phyloP scores from a whole-genome alignment of 2,888 invertebrate genomes.

The Lasioglossum villosulum region DNA sequence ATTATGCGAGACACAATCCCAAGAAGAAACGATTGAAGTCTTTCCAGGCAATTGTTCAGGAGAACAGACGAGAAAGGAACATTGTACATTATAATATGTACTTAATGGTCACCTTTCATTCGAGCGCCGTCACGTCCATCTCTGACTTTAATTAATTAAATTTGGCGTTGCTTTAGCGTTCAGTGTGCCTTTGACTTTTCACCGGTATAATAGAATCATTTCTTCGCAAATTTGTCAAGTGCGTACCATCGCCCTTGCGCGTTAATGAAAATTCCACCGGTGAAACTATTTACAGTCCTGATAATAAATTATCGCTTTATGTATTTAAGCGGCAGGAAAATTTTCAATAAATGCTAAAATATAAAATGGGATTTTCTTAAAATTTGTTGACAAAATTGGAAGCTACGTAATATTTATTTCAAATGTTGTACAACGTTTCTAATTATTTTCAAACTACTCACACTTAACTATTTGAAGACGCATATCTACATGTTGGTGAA shows the following conservation, averaged over 20 bases:
- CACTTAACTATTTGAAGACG: too few species aligned
- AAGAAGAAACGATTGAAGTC: neutral
- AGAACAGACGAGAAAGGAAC: neutral
- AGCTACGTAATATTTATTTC: neutral
- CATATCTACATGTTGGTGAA: too few species aligned
- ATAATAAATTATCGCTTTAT: neutral
- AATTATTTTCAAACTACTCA: neutral
- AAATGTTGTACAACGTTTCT: neutral
- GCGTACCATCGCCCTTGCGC: neutral
- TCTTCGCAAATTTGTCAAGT: neutral
- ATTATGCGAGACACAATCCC: neutral
- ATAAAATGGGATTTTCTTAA: too few species aligned
- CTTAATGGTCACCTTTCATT: neutral
- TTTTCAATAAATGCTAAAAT: too few species aligned
- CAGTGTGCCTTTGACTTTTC: neutral
- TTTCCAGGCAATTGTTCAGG: neutral
- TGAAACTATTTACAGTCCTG: neutral
- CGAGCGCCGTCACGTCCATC: neutral
- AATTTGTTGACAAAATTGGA: too few species aligned
- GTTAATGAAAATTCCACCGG: neutral
- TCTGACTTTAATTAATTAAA: conserved; percentile 6
- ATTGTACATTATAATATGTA: neutral
- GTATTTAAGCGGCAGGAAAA: too few species aligned
- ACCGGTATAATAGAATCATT: neutral
- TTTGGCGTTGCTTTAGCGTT: neutral